Evolutionary conservation across 2,888 invertebrate genomes (phyloP).

Genomic region (Deladenus siricidicola): DNA sequence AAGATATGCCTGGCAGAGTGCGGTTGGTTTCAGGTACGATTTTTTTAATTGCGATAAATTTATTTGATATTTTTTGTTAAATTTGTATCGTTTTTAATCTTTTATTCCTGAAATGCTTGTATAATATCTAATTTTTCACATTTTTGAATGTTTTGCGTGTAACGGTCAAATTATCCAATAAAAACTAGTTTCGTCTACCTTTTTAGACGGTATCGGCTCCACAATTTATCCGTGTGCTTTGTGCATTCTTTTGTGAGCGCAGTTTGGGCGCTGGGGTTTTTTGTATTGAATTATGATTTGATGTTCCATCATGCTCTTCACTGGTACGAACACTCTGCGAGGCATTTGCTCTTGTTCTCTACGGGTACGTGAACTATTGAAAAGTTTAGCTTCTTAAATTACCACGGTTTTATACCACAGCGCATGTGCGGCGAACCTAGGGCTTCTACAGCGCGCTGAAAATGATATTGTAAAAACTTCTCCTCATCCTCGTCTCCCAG

Average conservation of each 20-base stretch:
- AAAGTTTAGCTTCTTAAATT: no score
- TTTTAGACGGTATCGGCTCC: conserved; percentile 44
- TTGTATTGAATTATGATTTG: conserved; percentile 24
- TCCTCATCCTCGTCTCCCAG: no score
- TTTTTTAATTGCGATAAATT: no score
- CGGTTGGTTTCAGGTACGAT: conserved; percentile 40
- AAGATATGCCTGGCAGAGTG: conserved; percentile 28
- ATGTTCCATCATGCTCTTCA: conserved; percentile 36
- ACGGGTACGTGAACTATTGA: conserved; percentile 34
- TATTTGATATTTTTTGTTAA: no score
- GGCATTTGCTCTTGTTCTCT: conserved; percentile 37
- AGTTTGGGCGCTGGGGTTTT: conserved; percentile 28
- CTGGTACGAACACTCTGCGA: conserved; percentile 32
- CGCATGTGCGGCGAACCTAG: no score
- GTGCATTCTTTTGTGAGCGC: conserved; percentile 40
- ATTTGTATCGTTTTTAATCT: no score
- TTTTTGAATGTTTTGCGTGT: no score
- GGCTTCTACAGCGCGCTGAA: no score
- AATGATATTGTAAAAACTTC: no score
- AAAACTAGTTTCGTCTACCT: neutral
- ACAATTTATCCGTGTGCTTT: conserved; percentile 42
- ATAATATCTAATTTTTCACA: no score
- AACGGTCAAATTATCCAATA: conserved; percentile 9
- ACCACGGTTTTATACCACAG: no score
- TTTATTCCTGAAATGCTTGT: no score